These are phyloP conservation scores for Ia io DNA, from an alignment of 2,113 vertebrate species.

Conservation along the genomic window DNA sequence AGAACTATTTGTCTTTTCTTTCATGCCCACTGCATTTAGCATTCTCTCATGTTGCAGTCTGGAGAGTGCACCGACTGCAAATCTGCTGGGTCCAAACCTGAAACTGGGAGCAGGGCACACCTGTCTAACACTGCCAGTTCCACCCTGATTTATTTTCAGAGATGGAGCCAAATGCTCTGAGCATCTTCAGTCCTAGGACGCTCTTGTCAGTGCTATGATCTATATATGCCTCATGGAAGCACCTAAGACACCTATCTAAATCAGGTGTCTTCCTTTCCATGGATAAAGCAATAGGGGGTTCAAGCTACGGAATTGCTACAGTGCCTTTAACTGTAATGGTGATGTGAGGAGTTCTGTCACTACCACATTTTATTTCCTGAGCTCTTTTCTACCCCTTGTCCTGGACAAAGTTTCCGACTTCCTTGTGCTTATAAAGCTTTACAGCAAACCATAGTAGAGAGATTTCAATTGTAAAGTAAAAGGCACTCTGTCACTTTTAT, in stretches of 20 bases:
- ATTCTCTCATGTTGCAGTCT: neutral
- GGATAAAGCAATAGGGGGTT: neutral
- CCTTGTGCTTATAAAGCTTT: neutral
- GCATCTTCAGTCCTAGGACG: neutral
- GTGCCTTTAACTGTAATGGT: neutral
- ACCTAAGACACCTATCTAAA: neutral
- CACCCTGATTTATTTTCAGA: slow-evolving; percentile 12
- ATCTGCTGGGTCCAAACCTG: accelerated
- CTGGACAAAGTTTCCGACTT: neutral
- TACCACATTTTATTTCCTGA: neutral
- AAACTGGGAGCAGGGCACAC: neutral
- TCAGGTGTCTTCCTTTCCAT: neutral
- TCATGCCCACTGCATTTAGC: neutral
- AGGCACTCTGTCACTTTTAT: slow-evolving; percentile 47
- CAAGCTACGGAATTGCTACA: neutral
- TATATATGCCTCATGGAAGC: neutral
- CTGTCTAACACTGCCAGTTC: neutral
- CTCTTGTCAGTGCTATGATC: neutral
- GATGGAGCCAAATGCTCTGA: neutral
- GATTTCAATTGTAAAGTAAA: slow-evolving; percentile 46
- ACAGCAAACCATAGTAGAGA: neutral
- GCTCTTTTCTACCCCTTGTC: neutral
- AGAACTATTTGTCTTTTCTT: slow-evolving; percentile 45
- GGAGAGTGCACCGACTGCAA: neutral
- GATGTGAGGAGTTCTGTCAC: neutral